Evolutionary conservation across 1,140 invertebrate genomes (phyloP).

Genomic region (Drosophila chauvacae): DNA sequence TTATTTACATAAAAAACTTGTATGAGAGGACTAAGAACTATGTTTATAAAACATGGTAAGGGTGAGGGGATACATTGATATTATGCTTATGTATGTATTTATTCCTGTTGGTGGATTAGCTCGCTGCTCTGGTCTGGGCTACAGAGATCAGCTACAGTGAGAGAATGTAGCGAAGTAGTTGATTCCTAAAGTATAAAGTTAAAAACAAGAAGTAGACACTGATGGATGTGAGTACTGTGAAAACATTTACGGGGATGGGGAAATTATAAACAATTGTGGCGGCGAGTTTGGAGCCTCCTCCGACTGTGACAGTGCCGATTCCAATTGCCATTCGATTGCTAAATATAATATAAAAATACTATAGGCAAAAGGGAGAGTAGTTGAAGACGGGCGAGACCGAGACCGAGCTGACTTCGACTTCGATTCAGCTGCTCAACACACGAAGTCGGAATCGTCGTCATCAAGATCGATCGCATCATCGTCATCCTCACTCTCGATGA

Average conservation of each 20-base stretch:
- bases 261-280: conserved; percentile 18
- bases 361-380: not conserved
- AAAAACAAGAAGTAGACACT: conserved; percentile 39
- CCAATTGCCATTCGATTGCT: conserved; percentile 11
- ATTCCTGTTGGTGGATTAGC: conserved; percentile 51
- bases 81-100: conserved; percentile 32
- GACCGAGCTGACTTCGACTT: too few relatives aligned
- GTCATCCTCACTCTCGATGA: conserved; percentile 55
- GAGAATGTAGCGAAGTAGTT: conserved; percentile 70
- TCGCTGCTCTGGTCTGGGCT: conserved; percentile 32
- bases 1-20: conserved; percentile 67
- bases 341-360: conserved; percentile 31
- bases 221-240: not conserved
- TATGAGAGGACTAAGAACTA: conserved; percentile 53
- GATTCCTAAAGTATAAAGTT: conserved; percentile 13
- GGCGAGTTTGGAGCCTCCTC: not conserved
- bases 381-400: not conserved
- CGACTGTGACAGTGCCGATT: conserved; percentile 1
- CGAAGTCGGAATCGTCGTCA: conserved; percentile 70
- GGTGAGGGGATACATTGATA: conserved; percentile 29
- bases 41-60: conserved; percentile 65
- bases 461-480: conserved; percentile 59
- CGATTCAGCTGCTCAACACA: conserved; percentile 38
- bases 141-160: conserved; percentile 54
- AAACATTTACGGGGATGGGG: not conserved